These are phyloP conservation scores for Columba guinea DNA, from an alignment of 2,797 vertebrate genomes.

Conservation along the genomic window DNA sequence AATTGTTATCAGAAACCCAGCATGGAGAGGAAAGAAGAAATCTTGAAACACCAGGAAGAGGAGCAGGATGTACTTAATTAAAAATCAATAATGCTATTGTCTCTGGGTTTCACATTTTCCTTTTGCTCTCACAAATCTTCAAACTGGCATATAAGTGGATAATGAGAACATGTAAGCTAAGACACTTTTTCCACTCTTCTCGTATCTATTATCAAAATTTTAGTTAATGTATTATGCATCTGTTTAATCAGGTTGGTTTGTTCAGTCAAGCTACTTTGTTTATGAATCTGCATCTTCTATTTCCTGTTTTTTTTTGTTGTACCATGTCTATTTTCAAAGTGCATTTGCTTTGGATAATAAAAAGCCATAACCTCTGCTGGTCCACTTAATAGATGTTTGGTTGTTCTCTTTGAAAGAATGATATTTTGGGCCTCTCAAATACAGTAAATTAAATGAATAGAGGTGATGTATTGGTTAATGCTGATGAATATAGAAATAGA, in stretches of 20 bases:
- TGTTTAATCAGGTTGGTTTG: background rate
- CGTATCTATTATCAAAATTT: background rate
- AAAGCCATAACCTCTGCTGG: background rate
- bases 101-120: background rate
- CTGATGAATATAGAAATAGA: background rate
- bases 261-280: background rate
- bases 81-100: background rate
- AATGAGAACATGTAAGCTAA: background rate
- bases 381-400: background rate
- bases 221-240: slow-evolving; percentile 5
- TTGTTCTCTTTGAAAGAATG: background rate
- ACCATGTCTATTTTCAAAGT: background rate
- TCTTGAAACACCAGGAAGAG: background rate
- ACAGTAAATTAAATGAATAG: background rate
- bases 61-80: background rate
- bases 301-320: background rate
- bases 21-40: background rate
- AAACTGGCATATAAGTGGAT: background rate
- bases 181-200: background rate
- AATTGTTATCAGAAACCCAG: background rate
- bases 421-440: background rate
- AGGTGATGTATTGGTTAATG: background rate
- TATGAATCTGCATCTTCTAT: background rate
- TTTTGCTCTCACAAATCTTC: background rate
- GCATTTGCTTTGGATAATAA: slow-evolving; percentile 33